Evolutionary conservation across 2,113 vertebrate species (phyloP), one percentile per base, ranked within the genome.

Genomic region (Anhinga anhinga): DNA sequence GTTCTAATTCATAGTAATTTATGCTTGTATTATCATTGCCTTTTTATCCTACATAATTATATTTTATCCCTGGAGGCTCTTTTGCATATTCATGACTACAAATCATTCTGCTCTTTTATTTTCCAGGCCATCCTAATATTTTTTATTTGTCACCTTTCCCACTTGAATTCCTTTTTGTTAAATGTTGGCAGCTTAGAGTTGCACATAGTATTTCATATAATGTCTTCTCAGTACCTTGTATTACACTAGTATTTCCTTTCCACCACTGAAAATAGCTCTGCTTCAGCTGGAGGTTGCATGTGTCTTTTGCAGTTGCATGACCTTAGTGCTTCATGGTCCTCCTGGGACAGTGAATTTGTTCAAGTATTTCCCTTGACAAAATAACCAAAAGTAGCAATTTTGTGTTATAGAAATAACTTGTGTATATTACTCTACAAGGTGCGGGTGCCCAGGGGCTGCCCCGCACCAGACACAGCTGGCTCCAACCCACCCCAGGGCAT

Each of bases 401-500:
- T n/a, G 49, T 81, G 29, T 59, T 50, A 16, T 0, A 63, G 69
- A 65, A 70, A 13, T 30, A 69, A 38, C 9, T 59, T 50, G 19
- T 79, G 12, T 16, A 0, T 38, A 0, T 34, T 49, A 11, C 22
- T 38, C 8, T 38, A 10, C 3, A 0, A 15, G 7, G 25, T 27
- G 38, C 0, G 2, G 13, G 6, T 65, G 34, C n/a, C 30, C 27
- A 7, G 17, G 59, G 38, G 45, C 21, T 62, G 38, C 20, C 55
- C 49, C 0, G 1, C 1, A 11, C 65, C 0, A 1, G 15, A 26
- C 13, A 12, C 62, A 50, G 52, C 58, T 0, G 1, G 19, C 58
- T 82, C 59, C 42, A 42, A 44, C 42, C 42, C 42, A 5, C 25
- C 0, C 0, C 55, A 27, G 44, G 49, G 52, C 4, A 3, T 0